These are phyloP conservation scores for Furnarius figulus DNA, from an alignment of 2,113 vertebrate species.

Conservation along the genomic window DNA sequence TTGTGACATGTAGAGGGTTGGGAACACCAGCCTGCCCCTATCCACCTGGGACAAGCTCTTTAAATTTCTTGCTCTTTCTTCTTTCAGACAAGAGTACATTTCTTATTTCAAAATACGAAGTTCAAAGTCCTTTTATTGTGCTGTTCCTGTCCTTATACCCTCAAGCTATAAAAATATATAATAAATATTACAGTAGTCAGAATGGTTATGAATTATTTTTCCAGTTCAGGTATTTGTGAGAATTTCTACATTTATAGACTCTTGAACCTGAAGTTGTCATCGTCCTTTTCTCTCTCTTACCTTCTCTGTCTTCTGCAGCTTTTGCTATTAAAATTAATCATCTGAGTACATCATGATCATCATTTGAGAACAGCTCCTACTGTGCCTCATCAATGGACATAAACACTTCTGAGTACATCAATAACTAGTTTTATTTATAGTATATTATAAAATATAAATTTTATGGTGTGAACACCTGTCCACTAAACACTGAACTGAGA, in stretches of 20 bases:
- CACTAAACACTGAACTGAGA: neutral
- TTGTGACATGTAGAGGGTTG: neutral
- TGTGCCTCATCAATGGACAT: neutral
- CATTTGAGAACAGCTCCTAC: neutral
- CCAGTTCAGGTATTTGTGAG: neutral
- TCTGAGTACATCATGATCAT: neutral
- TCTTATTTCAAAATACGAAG: neutral
- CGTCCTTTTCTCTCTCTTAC: neutral
- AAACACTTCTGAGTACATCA: neutral
- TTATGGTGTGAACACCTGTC: neutral
- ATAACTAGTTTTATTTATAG: neutral
- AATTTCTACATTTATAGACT: neutral
- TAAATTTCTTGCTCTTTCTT: neutral
- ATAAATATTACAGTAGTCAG: neutral
- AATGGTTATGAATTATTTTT: neutral
- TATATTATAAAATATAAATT: neutral
- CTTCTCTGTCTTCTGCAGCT: neutral
- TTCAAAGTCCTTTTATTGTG: neutral
- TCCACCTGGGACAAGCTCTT: neutral
- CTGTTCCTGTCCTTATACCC: neutral
- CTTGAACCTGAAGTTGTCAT: neutral
- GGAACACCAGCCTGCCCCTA: fast-evolving
- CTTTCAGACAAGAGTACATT: neutral
- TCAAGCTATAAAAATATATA: neutral
- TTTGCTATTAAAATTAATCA: neutral